These are phyloP conservation scores for Bombycilla garrulus DNA, from an alignment of 2,113 vertebrate species.

Conservation along the genomic window DNA sequence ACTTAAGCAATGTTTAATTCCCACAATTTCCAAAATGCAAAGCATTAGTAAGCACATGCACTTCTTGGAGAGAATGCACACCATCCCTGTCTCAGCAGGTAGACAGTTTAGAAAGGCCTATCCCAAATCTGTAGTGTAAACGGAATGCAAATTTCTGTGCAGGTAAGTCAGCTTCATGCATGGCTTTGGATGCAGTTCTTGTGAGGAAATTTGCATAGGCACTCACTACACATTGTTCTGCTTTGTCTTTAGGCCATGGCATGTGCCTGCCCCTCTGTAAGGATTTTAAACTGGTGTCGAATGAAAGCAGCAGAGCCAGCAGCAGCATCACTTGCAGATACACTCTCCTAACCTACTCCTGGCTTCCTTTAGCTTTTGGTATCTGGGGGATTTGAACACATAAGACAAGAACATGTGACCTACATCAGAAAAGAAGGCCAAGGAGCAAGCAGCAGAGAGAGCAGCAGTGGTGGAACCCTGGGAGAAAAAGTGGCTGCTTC, in stretches of 20 bases:
- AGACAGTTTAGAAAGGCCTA: not conserved
- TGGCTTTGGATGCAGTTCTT: not conserved
- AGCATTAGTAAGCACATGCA: not conserved
- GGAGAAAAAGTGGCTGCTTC: not conserved
- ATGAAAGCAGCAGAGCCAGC: not conserved
- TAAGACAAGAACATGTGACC: not conserved
- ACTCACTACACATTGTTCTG: not conserved
- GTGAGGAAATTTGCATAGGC: not conserved
- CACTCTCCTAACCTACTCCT: not conserved
- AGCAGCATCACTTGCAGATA: not conserved
- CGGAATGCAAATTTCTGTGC: not conserved
- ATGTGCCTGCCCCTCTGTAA: not conserved
- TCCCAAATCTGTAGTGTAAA: not conserved
- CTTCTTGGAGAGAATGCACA: not conserved
- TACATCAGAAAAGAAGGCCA: not conserved
- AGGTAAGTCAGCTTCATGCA: not conserved
- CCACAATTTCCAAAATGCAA: not conserved
- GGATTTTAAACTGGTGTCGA: not conserved
- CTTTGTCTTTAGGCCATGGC: not conserved
- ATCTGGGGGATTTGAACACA: not conserved
- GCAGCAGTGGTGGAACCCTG: not conserved
- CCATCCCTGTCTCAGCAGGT: not conserved
- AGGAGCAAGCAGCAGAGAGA: not conserved
- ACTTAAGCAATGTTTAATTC: not conserved
- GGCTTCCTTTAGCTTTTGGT: not conserved